A percentile compares a stretch with the other conserved stretches of the same genome.
phyloP scores from a whole-genome alignment of 35 echinoderm and acorn worm genomes.

The Ophiothrix spiculata region DNA sequence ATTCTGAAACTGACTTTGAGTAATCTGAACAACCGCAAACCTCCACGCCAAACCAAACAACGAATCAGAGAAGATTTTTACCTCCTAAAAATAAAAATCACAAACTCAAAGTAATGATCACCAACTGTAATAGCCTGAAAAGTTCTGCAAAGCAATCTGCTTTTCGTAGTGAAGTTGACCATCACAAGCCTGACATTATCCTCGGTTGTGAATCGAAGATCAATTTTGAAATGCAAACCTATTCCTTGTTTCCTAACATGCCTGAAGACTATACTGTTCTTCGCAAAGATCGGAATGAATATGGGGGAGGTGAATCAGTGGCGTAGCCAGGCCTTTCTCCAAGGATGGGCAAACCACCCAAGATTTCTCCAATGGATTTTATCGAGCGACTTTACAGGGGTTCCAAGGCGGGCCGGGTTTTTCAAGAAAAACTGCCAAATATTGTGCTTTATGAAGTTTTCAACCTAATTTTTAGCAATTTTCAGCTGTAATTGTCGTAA shows the following conservation, averaged over 20 bases:
- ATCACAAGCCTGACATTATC: constrained; percentile 13
- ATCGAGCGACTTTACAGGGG: too few species aligned
- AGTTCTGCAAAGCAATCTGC: neutral
- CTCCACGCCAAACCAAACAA: neutral
- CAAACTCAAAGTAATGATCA: constrained; percentile 21
- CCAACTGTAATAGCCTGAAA: constrained; percentile 48
- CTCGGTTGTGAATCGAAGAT: constrained; percentile 20
- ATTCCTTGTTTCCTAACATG: neutral
- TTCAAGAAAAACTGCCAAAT: too few species aligned
- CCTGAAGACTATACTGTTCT: neutral
- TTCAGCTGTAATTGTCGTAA: too few species aligned
- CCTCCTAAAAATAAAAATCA: neutral
- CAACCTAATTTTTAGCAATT: too few species aligned
- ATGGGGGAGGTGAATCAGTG: neutral
- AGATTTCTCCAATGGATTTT: too few species aligned
- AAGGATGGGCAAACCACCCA: too few species aligned
- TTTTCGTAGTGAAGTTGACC: neutral
- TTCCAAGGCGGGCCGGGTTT: too few species aligned
- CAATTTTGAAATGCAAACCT: neutral
- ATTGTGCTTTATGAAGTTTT: too few species aligned
- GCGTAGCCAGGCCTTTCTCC: too few species aligned
- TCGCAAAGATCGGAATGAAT: neutral
- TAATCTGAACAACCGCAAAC: neutral
- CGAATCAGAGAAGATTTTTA: neutral
- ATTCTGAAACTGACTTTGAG: neutral